These are phyloP conservation scores for Petromus typicus DNA, from an alignment of 2,113 vertebrate genomes.

Conservation along the genomic window DNA sequence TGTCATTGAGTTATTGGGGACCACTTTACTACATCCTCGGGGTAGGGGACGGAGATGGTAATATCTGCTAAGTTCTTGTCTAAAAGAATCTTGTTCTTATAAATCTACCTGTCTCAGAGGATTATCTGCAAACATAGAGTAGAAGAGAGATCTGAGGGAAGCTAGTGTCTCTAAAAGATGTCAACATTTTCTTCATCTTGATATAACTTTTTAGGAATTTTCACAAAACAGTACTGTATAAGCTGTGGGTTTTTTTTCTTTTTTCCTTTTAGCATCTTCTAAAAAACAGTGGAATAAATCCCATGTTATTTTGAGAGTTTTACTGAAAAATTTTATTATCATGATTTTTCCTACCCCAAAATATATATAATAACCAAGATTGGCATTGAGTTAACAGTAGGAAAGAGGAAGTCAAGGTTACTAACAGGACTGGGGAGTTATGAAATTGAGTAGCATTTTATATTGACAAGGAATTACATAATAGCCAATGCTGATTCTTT, in stretches of 20 bases:
- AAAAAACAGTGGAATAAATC: slow-evolving; percentile 28
- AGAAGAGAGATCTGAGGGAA: background rate
- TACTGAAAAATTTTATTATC: slow-evolving; percentile 31
- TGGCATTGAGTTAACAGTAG: background rate
- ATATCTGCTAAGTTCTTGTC: background rate
- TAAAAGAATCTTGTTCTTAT: background rate
- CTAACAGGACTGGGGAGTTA: background rate
- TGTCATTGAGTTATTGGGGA: background rate
- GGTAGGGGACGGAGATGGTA: background rate
- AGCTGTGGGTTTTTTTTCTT: slow-evolving; percentile 17
- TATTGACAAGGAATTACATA: slow-evolving; percentile 16
- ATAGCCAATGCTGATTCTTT: slow-evolving; percentile 7
- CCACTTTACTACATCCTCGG: background rate
- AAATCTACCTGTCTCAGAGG: background rate
- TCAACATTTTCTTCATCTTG: background rate
- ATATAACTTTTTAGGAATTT: background rate
- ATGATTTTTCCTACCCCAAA: background rate
- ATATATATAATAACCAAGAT: background rate
- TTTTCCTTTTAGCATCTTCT: background rate
- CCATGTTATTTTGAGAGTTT: background rate
- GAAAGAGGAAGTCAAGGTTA: background rate
- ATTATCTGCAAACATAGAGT: background rate
- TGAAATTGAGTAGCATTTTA: slow-evolving; percentile 27
- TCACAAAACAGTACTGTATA: background rate
- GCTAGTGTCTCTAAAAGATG: background rate